Percentiles rank a stretch among this genome's conserved stretches.
Evolutionary conservation across 2,888 invertebrate species (phyloP).

Genomic region (Anoplius nigerrimus): DNA sequence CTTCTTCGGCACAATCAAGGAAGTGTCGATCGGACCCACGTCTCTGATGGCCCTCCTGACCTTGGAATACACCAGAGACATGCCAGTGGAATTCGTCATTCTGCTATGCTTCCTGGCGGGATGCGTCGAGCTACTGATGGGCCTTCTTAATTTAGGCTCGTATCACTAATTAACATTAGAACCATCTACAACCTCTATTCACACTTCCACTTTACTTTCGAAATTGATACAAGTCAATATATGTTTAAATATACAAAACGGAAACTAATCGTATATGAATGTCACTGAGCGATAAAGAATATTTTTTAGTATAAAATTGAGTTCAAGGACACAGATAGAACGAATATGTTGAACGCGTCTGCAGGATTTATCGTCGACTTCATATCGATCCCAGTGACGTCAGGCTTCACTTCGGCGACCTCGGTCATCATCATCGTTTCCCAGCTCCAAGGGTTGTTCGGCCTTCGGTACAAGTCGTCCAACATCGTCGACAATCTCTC

Average conservation of each 20-base stretch:
- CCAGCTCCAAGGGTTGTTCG: conserved; percentile 86
- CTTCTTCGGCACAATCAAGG: conserved; percentile 90
- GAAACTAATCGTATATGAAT: too few relatives aligned
- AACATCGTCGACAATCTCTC: conserved; percentile 85
- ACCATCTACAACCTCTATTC: not conserved
- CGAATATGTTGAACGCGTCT: not conserved
- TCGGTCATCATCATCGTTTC: conserved; percentile 92
- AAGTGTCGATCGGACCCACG: conserved; percentile 94
- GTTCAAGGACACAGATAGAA: too few relatives aligned
- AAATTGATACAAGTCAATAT: not conserved
- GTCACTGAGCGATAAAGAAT: too few relatives aligned
- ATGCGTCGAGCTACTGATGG: conserved; percentile 86
- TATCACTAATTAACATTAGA: conserved; percentile 19
- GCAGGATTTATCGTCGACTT: conserved; percentile 91
- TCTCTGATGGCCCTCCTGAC: conserved; percentile 94
- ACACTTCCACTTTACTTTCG: not conserved
- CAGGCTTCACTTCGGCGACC: conserved; percentile 93
- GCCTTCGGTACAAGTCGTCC: conserved; percentile 83
- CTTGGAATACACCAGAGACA: conserved; percentile 82
- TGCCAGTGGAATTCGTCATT: conserved; percentile 84
- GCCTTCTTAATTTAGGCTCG: conserved; percentile 86
- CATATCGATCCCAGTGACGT: conserved; percentile 92
- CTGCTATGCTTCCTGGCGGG: conserved; percentile 88
- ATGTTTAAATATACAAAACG: too few relatives aligned
- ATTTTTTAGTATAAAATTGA: not conserved